Evolutionary conservation across 2,888 invertebrate genomes (phyloP).

Genomic region (Acanthosoma haemorrhoidale): DNA sequence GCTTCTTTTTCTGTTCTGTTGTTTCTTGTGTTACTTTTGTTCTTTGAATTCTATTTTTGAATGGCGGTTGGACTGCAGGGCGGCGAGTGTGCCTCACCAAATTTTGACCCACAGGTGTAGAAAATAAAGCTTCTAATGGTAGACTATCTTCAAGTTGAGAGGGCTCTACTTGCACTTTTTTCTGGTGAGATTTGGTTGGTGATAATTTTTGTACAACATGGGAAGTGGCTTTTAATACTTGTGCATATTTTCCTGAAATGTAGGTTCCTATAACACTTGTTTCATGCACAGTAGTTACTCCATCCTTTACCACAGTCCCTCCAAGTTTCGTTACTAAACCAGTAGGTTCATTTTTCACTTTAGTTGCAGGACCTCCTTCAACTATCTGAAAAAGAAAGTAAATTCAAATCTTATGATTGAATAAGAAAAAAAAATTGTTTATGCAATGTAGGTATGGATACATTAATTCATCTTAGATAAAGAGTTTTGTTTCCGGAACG

Average conservation of each 20-base stretch:
- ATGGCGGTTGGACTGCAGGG: slow-evolving; percentile 43
- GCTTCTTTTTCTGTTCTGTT: slow-evolving; percentile 4
- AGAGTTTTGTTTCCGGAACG: no score
- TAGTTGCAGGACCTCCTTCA: slow-evolving; percentile 54
- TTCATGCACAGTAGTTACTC: slow-evolving; percentile 76
- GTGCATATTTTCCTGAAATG: slow-evolving; percentile 76
- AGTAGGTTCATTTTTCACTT: slow-evolving; percentile 43
- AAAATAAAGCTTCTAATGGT: slow-evolving; percentile 54
- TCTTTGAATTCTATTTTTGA: slow-evolving; percentile 39
- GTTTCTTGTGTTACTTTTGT: slow-evolving; percentile 28
- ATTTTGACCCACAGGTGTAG: slow-evolving; percentile 44
- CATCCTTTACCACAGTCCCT: slow-evolving; percentile 76
- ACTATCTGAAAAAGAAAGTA: slow-evolving; percentile 49
- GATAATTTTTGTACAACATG: slow-evolving; percentile 56
- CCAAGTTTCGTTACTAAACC: slow-evolving; percentile 79
- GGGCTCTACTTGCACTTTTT: slow-evolving; percentile 52
- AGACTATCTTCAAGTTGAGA: slow-evolving; percentile 52
- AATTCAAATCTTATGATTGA: neutral
- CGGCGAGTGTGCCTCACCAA: slow-evolving; percentile 51
- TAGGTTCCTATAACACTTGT: slow-evolving; percentile 85
- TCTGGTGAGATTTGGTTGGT: slow-evolving; percentile 56
- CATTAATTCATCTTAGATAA: no score
- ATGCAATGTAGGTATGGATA: no score
- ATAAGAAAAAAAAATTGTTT: no score
- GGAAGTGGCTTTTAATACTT: slow-evolving; percentile 73